Evolutionary conservation across 2,113 vertebrate species (phyloP), one percentile per base, ranked within the genome.

Genomic region (Mystacornis crossleyi): DNA sequence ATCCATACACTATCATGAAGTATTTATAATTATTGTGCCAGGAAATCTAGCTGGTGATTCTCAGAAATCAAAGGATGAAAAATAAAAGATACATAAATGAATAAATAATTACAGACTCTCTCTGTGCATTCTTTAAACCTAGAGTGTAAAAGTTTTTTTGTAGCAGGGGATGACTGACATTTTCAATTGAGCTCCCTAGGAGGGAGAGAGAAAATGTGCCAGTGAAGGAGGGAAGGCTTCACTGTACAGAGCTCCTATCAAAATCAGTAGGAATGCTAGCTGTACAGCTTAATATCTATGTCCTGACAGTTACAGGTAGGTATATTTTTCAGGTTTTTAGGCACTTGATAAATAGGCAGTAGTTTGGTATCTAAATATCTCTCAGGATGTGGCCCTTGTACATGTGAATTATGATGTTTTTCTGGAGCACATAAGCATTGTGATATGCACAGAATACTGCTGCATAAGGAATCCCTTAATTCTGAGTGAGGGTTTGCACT

Each of bases 21-120:
- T 96, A 96, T 96, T 96, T 92, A 96, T 95, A 94, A 94, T 88
- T 94, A 93, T 90, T 95, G 82, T 96, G 67, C 90, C 92, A 94
- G 87, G 72, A 96, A 94, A 93, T 93, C 47, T 93, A 91, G 90
- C 71, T 79, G 58, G 66, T 90, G 92, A 90, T 77, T 83, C 90
- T 96, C 34, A 2, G 60, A 96, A 96, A 95, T 96, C 90, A 96
- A 96, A 96, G 74, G 90, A 90, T 90, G 78, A 92, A 88, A 95
- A 96, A 90, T 51, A 95, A 95, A 95, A 94, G 78, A 83, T 92
- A 94, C 64, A 79, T 73, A 91, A 96, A 96, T 90, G 81, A 96
- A 96, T 96, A 95, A 94, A 83, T 96, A 94, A 95, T 95, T 97
- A 83, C 3, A 66, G 38, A 73, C 16, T 86, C 38, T 93, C 64